phyloP scores from a whole-genome alignment of 1,140 invertebrate genomes.

The Brachionus asplanchnoidis region DNA sequence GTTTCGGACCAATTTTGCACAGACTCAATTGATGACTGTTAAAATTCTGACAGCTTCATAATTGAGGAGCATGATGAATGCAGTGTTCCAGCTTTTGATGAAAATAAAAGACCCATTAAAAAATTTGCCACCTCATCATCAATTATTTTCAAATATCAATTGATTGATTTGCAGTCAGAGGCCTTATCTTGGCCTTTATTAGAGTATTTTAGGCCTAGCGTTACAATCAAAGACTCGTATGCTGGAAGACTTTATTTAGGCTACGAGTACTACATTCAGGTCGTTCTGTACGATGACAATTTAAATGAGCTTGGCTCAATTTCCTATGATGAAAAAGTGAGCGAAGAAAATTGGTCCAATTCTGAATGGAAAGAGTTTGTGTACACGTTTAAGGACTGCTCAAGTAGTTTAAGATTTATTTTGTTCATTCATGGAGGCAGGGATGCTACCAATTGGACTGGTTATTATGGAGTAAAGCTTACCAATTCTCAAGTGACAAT shows the following conservation, averaged over 20 bases:
- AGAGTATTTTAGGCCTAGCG: neutral
- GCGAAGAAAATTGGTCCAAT: constrained; percentile 8
- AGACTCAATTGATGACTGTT: neutral
- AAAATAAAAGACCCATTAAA: neutral
- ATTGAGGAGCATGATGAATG: constrained; percentile 13
- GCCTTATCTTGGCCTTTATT: neutral
- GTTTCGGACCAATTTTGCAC: neutral
- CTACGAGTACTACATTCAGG: neutral
- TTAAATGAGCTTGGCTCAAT: neutral
- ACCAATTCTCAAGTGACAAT: neutral
- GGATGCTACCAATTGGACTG: neutral
- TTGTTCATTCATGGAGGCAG: neutral
- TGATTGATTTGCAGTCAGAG: neutral
- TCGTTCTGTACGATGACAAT: neutral
- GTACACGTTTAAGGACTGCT: neutral
- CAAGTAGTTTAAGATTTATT: neutral
- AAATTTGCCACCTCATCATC: constrained; percentile 5
- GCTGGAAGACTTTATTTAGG: constrained; percentile 6
- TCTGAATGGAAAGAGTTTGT: constrained; percentile 6
- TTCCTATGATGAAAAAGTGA: neutral
- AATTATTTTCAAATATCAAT: neutral
- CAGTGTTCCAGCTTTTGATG: neutral
- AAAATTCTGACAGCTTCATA: neutral
- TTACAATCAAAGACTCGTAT: neutral
- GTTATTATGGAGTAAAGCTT: neutral